These are phyloP conservation scores for Petrolisthes cinctipes DNA, from an alignment of 2,888 invertebrate genomes.

Conservation along the genomic window DNA sequence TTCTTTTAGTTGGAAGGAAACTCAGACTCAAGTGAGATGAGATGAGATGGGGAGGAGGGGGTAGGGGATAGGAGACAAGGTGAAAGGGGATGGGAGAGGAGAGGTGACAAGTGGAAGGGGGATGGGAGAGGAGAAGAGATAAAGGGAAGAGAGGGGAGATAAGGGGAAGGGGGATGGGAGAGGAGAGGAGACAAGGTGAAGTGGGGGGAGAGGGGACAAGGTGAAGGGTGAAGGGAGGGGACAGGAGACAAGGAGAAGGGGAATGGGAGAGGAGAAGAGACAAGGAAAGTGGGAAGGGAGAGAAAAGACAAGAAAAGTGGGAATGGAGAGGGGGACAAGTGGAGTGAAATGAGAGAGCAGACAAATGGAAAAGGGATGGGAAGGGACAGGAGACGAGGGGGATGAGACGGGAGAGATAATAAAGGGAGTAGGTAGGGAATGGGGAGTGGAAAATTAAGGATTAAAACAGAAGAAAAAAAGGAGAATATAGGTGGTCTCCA, in stretches of 20 bases:
- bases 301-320: neutral
- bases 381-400: neutral
- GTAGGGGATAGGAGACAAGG: neutral
- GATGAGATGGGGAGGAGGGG: neutral
- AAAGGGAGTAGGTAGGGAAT: neutral
- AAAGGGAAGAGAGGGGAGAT: neutral
- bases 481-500: neutral
- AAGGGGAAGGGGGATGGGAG: neutral
- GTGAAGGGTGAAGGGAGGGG: too few relatives aligned
- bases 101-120: neutral
- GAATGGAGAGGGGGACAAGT: neutral
- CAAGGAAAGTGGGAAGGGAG: neutral
- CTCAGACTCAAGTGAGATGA: neutral
- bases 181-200: neutral
- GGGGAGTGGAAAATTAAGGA: neutral
- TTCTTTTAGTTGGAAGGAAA: conserved; percentile 10
- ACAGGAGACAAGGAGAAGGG: neutral
- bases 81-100: neutral
- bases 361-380: neutral
- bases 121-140: neutral
- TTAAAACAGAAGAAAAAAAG: neutral
- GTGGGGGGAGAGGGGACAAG: neutral
- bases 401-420: neutral
- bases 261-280: neutral
- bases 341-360: neutral